Evolutionary conservation across 2,113 vertebrate genomes (phyloP).

Genomic region (Vimba vimba): DNA sequence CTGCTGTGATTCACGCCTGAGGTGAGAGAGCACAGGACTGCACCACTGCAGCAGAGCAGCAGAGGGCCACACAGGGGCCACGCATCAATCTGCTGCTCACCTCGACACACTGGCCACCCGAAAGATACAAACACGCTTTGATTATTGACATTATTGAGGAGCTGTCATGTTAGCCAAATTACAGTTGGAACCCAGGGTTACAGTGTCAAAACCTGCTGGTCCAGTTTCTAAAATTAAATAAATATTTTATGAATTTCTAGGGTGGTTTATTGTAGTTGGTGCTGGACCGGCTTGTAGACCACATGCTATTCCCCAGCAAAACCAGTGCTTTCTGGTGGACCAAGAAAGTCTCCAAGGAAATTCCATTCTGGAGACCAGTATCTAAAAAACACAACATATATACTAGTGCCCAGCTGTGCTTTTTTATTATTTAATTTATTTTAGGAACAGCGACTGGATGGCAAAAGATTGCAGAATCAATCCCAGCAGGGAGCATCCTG

Average conservation of each 20-base stretch:
- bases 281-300: not conserved
- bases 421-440: not conserved
- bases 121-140: not conserved
- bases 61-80: not conserved
- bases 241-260: not conserved
- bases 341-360: not conserved
- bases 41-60: not conserved
- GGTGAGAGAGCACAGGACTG: slow-evolving; percentile 3
- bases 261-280: not conserved
- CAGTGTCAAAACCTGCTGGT: not conserved
- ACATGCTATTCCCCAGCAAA: not conserved
- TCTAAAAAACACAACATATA: slow-evolving; percentile 2
- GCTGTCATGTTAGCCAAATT: not conserved
- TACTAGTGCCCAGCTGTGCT: not conserved
- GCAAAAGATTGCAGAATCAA: not conserved
- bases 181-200: not conserved
- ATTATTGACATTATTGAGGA: not conserved
- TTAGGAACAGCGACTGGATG: not conserved
- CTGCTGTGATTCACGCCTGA: slow-evolving; percentile 34
- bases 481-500: slow-evolving; percentile 21
- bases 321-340: not conserved
- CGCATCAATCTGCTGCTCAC: slow-evolving; percentile 1
- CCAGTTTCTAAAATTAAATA: not conserved
- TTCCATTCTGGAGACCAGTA: not conserved
- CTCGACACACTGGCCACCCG: not conserved